Evolutionary conservation across 2,797 vertebrate genomes (phyloP).

Genomic region (Tarsius wallacei): DNA sequence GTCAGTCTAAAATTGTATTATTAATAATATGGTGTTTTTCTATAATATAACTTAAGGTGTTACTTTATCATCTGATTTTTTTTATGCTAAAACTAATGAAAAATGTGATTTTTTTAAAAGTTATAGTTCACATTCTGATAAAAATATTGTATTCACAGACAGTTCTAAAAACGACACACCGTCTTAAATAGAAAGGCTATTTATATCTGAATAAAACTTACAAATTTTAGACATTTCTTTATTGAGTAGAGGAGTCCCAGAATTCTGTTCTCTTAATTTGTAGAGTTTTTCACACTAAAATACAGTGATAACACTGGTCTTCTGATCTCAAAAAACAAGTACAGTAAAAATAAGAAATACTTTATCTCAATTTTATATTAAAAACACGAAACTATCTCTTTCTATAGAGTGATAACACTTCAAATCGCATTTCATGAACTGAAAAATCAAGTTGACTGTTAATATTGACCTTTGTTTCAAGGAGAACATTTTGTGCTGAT

Average conservation of each 20-base stretch:
- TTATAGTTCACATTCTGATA: background rate
- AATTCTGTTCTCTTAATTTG: background rate
- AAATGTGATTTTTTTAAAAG: background rate
- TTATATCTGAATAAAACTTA: background rate
- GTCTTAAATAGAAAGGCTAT: background rate
- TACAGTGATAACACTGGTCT: background rate
- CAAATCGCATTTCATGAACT: background rate
- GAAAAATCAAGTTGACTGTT: background rate
- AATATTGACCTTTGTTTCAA: background rate
- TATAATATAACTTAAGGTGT: background rate
- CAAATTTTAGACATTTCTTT: background rate
- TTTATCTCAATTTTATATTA: background rate
- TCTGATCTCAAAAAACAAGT: background rate
- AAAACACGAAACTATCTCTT: background rate
- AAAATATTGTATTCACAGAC: background rate
- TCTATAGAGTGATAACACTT: background rate
- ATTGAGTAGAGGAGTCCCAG: background rate
- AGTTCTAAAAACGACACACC: background rate
- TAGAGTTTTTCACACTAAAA: background rate
- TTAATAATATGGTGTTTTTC: background rate
- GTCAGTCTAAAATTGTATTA: background rate
- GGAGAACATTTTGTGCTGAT: background rate
- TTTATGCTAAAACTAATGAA: slow-evolving; percentile 25
- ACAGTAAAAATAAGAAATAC: background rate
- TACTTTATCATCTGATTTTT: background rate